Conservation (phyloP, 2,888 invertebrate genomes). For the Ochropacha duplaris region DNA sequence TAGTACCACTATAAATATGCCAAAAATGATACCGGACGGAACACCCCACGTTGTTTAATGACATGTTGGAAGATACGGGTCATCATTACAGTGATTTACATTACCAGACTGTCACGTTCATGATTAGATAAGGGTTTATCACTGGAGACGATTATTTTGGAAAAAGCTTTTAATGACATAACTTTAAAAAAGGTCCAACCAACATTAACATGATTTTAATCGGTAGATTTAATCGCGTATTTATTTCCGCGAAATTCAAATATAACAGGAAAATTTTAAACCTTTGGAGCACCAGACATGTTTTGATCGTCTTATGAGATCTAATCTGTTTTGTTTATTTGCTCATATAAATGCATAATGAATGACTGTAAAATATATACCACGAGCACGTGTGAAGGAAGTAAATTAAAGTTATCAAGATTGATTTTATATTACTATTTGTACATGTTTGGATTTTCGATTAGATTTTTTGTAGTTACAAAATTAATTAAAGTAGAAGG, state of each 20-base stretch:
- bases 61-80: neutral
- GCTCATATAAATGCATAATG: too few relatives aligned
- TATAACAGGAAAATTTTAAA: too few relatives aligned
- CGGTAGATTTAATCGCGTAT: too few relatives aligned
- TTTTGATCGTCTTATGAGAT: too few relatives aligned
- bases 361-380: neutral
- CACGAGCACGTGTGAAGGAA: neutral
- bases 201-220: too few relatives aligned
- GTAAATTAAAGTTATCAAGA: neutral
- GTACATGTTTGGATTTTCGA: neutral
- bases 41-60: slow-evolving; percentile 20
- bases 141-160: slow-evolving; percentile 20
- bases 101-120: slow-evolving; percentile 4
- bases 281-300: too few relatives aligned
- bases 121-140: slow-evolving; percentile 27
- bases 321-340: too few relatives aligned
- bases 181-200: neutral
- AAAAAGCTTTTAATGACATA: neutral
- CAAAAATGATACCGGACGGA: slow-evolving; percentile 9
- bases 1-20: slow-evolving; percentile 22
- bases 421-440: too few relatives aligned
- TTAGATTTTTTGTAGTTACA: neutral
- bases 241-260: too few relatives aligned
- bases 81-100: neutral
- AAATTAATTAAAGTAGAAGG: neutral